Evolutionary conservation across 2,113 vertebrate species (phyloP).

Genomic region (Pomatostomus ruficeps): DNA sequence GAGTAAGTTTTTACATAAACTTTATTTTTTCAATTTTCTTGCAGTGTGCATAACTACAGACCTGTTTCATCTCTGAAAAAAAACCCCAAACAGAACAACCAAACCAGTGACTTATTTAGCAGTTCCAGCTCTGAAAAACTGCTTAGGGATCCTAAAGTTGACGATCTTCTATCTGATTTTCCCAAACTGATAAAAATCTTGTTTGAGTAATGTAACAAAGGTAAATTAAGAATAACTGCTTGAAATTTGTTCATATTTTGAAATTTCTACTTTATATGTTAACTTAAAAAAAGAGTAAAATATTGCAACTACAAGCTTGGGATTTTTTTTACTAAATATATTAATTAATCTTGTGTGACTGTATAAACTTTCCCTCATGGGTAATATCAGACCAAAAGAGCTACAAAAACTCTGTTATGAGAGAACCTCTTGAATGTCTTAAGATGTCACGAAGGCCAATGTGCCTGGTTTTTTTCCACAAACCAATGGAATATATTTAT

Average conservation of each 20-base stretch:
- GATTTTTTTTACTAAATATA: not conserved
- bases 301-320: not conserved
- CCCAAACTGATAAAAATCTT: not conserved
- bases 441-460: not conserved
- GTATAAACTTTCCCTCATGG: not conserved
- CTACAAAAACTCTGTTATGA: not conserved
- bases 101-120: not conserved
- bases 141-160: not conserved
- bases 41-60: not conserved
- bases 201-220: not conserved
- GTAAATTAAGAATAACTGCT: not conserved
- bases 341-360: not conserved
- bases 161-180: not conserved
- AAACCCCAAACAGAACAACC: no score
- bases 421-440: not conserved
- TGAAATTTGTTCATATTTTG: not conserved
- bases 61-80: not conserved
- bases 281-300: not conserved
- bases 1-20: not conserved
- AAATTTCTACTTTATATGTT: not conserved
- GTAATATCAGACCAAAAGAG: not conserved
- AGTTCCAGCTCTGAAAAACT: not conserved
- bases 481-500: not conserved
- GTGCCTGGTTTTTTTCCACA: not conserved
- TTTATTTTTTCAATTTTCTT: not conserved